Base-by-base conservation (phyloP, 1,140 invertebrate genomes). In the Drosophila orena region DNA sequence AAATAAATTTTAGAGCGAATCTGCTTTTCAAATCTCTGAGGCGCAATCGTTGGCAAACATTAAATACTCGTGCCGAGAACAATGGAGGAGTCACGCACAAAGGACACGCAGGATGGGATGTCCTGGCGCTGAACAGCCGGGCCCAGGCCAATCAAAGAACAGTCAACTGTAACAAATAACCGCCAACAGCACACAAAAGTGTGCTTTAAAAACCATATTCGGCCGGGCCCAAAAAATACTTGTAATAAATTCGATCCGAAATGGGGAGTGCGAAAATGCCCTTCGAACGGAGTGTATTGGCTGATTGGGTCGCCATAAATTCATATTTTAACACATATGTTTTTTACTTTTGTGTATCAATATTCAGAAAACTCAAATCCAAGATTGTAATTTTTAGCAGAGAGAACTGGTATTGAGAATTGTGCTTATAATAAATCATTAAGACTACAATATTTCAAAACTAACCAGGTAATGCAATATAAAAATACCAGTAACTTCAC, bases 1-100 rank as follows among this genome's bases (percentile, higher is more conserved):
- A 85, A 80, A 85, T 85, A 85, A 80, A 85, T 85, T 85, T 77
- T 85, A 70, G 77, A 83, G 56, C 43, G 64, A 49, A 57, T 78
- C 54, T 73, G 46, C 69, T 68, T 66, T 75, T 60, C 68, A 86
- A 86, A 81, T 86, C 81, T 86, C 81, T 47, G 69, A 78, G 81
- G 83, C 81, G 78, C 83, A 86, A 86, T 86, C 86, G 81, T 55
- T 65, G 81, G 74, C 81, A 85, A 38, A 38, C 37, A 38, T 81
- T 71, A 81, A 86, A 70, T 69, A 61, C 66, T 59, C 43, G 62
- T 69, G 58, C 20, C 24, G 42, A 43, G 42, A 57, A 61, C 50
- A 58, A 55, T 61, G 20, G 17, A 10, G 15, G 59, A 59, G 59
- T 62, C 66, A 70, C 61, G 61, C 61, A 68, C 43, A 24, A 24